These are phyloP conservation scores for Chaetura pelagica DNA, from an alignment of 2,113 vertebrate genomes.

Conservation along the genomic window DNA sequence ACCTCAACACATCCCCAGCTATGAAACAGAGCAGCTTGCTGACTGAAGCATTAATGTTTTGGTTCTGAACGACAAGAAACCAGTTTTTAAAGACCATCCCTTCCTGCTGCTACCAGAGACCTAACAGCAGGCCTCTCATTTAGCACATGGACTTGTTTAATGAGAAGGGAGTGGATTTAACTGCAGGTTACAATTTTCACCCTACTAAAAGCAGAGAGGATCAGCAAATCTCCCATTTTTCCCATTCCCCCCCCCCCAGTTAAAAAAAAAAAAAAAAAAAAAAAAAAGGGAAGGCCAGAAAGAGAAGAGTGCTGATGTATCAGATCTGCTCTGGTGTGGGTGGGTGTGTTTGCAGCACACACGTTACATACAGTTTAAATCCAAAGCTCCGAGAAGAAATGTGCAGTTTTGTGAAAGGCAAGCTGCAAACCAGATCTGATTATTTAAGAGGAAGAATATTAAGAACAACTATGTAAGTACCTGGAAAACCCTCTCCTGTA, in stretches of 20 bases:
- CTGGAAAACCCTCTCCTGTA: constrained; percentile 18
- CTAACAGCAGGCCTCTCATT: neutral
- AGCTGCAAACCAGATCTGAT: neutral
- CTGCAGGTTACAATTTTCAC: neutral
- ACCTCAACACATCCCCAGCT: neutral
- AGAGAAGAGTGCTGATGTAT: too few relatives aligned
- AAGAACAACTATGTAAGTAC: neutral
- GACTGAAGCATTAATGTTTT: neutral
- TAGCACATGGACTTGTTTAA: neutral
- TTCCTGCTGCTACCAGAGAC: neutral
- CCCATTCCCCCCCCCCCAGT: neutral
- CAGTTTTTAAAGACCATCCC: neutral
- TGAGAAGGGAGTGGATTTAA: neutral
- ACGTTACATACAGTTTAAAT: neutral
- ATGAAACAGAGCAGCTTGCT: neutral
- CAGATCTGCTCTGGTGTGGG: too few relatives aligned
- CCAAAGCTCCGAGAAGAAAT: neutral
- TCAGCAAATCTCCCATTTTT: neutral
- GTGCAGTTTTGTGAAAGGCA: accelerated
- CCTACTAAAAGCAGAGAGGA: neutral
- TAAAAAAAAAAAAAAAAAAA: too few relatives aligned
- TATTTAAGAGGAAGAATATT: neutral
- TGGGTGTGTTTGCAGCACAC: too few relatives aligned
- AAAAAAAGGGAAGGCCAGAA: too few relatives aligned
- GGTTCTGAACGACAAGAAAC: neutral